Base-by-base conservation (phyloP, 2,888 invertebrate species). In the Geotrupes spiniger region DNA sequence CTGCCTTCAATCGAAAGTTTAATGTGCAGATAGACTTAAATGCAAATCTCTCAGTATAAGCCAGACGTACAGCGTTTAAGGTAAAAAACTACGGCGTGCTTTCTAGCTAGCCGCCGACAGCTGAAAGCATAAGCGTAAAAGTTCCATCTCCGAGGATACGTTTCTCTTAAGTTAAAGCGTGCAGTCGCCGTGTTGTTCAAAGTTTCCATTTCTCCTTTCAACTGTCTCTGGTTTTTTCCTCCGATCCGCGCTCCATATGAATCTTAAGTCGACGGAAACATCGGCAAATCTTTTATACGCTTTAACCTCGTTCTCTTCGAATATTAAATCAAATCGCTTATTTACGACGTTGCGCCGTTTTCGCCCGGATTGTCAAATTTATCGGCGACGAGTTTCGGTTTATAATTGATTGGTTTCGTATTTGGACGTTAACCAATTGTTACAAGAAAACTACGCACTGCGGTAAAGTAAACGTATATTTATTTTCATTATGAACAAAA, bases 121-220 rank as follows among this genome's bases (percentile, higher is more conserved):
- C 4, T 39, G 39, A 26, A 21, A 17, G 39, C 25, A 38, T 17
- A 21, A 17, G 16, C 38, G 11, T 38, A 38, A 25, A 36, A 21
- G 25, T 17, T 38, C 38, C 25, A 17, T 16, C 33, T 15, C 14
- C 15, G 14, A 17, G 17, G 12, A 17, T 39, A 25, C 25, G 27
- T 39, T 39, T 39, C 25, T 39, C 5, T 39, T 26, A 39, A 25
- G n/a, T 4, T 16, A n/a, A 16, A 21, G 17, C 39, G 25, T 39
- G 17, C 39, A 21, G 17, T 39, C 39, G 25, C 27, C 17, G 38
- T 17, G 38, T 11, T 9, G 27, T 17, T 12, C 12, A 39, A 39
- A 39, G 39, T 33, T 33, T 33, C 33, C 33, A 33, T 33, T 33
- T 33, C 33, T 1, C 5, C 11, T 33, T 33, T 33, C 33, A 33